Conservation (phyloP, 1,140 invertebrate species). For the Drosophila suzukii region DNA sequence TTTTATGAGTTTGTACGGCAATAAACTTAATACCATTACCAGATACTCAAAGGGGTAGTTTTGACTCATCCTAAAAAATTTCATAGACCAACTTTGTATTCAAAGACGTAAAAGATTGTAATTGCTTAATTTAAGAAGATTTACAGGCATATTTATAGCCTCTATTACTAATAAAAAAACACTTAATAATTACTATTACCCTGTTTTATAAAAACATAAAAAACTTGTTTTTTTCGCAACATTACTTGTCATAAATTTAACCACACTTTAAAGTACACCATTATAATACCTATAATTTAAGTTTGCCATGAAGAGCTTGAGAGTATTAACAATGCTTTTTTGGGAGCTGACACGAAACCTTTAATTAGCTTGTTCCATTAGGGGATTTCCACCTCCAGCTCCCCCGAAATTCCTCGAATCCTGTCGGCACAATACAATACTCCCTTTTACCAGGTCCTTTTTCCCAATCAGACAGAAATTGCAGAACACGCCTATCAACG, state of each 20-base stretch:
- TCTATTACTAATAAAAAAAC: neutral
- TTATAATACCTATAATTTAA: neutral
- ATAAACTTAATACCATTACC: slow-evolving; percentile 10
- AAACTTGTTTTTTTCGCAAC: neutral
- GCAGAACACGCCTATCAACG: slow-evolving; percentile 67
- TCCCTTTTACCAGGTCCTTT: neutral
- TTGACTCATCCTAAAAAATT: neutral
- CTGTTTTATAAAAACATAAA: neutral
- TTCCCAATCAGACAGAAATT: slow-evolving; percentile 43
- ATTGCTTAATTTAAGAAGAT: neutral
- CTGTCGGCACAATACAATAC: slow-evolving; percentile 12
- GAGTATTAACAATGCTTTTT: neutral
- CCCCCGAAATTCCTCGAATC: slow-evolving; percentile 7
- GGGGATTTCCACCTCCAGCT: neutral
- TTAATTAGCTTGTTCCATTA: slow-evolving; percentile 26
- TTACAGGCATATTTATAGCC: neutral
- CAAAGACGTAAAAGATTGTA: neutral
- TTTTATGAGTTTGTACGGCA: slow-evolving; percentile 14
- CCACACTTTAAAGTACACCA: neutral
- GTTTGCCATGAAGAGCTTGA: neutral
- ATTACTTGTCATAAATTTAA: neutral
- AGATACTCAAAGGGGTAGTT: neutral
- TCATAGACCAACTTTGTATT: too few relatives aligned
- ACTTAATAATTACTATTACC: neutral
- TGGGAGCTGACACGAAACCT: neutral